Conservation (phyloP, 1,140 invertebrate species). For the Atta colombica region DNA sequence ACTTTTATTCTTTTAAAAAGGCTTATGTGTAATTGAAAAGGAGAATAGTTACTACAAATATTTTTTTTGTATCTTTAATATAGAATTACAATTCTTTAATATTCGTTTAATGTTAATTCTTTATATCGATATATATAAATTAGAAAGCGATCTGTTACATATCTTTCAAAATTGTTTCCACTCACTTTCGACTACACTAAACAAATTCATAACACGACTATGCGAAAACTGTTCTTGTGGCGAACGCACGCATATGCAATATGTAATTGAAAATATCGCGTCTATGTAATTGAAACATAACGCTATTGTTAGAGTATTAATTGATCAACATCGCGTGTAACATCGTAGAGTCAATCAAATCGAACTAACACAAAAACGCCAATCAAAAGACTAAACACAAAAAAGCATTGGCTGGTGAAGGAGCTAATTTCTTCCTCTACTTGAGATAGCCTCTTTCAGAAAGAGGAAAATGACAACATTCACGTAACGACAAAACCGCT, state of each 20-base stretch:
- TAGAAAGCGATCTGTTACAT: background rate
- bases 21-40: background rate
- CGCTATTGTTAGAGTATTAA: constrained; percentile 84
- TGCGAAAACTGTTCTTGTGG: background rate
- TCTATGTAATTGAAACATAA: constrained; percentile 85
- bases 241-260: constrained; percentile 60
- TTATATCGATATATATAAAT: background rate
- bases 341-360: constrained; percentile 74
- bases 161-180: background rate
- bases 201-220: constrained; percentile 19
- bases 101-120: background rate
- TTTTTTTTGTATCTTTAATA: background rate
- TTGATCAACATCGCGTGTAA: constrained; percentile 83
- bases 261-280: constrained; percentile 16
- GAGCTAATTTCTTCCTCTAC: constrained; percentile 62
- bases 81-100: background rate
- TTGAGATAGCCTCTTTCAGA: constrained; percentile 33
- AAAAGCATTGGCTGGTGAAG: constrained; percentile 73
- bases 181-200: background rate
- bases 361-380: constrained; percentile 79
- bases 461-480: constrained; percentile 66
- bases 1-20: constrained; percentile 32
- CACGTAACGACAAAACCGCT: constrained; percentile 61
- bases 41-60: background rate
- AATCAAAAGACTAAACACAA: constrained; percentile 75